Conservation (phyloP, 2,113 vertebrate species). For the Sclerurus mexicanus region DNA sequence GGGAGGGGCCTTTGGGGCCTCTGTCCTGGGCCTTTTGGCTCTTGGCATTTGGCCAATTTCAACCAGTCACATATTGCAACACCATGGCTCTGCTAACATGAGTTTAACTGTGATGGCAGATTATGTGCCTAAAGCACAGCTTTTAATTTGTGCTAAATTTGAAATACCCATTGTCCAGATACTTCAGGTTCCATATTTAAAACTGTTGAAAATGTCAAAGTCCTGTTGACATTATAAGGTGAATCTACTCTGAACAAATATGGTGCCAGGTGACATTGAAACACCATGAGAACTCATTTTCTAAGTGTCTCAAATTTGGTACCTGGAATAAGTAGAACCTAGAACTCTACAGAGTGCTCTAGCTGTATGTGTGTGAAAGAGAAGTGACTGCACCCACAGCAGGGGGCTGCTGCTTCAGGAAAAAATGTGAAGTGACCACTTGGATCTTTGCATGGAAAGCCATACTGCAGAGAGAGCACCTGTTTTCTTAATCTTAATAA, state of each 20-base stretch:
- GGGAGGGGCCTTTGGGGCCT: too few relatives aligned
- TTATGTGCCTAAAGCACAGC: not conserved
- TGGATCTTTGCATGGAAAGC: not conserved
- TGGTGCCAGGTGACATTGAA: rapidly evolving
- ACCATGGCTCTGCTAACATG: not conserved
- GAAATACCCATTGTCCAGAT: not conserved
- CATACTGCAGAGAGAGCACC: not conserved
- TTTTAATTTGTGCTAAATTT: not conserved
- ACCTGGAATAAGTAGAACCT: not conserved
- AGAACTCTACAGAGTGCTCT: not conserved
- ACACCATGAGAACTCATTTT: not conserved
- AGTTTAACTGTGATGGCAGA: not conserved
- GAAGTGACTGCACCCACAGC: not conserved
- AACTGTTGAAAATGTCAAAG: not conserved
- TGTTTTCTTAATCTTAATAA: not conserved
- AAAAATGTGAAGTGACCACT: not conserved
- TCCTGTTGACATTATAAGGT: not conserved
- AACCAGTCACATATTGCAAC: too few relatives aligned
- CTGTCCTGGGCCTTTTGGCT: too few relatives aligned
- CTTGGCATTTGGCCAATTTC: too few relatives aligned
- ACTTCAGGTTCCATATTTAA: not conserved
- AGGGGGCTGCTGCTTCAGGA: not conserved
- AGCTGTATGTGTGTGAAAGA: rapidly evolving
- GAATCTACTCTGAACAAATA: not conserved
- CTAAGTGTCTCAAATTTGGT: not conserved